These are phyloP conservation scores for Ascidia mentula DNA, from an alignment of 23 tunicate species.

Conservation along the genomic window DNA sequence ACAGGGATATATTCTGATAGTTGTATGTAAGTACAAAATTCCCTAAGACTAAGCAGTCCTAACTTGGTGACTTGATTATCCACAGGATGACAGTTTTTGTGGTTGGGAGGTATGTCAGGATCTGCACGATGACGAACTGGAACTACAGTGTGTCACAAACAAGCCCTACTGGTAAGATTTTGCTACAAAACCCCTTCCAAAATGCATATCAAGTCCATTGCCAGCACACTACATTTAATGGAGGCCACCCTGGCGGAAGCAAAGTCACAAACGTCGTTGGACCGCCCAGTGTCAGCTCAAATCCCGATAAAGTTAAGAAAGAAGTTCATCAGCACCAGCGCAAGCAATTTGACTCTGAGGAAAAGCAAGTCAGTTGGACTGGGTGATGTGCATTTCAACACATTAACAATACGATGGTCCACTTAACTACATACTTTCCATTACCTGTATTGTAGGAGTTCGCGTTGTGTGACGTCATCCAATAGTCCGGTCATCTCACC, in stretches of 20 bases:
- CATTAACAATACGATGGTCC: too few relatives aligned
- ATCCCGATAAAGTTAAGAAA: background rate
- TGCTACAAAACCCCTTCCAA: background rate
- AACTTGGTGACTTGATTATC: background rate
- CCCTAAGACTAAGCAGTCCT: background rate
- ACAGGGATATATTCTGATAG: too few relatives aligned
- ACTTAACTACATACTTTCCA: too few relatives aligned
- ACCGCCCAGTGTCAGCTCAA: slow-evolving; percentile 21
- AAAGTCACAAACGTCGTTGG: slow-evolving; percentile 3
- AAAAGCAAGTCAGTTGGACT: slow-evolving; percentile 20
- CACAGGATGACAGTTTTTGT: slow-evolving; percentile 31
- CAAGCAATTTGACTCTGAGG: slow-evolving; percentile 8
- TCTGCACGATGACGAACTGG: slow-evolving; percentile 69
- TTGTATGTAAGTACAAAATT: too few relatives aligned
- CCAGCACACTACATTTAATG: slow-evolving; percentile 22
- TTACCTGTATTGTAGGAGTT: slow-evolving; percentile 17
- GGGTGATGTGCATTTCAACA: background rate
- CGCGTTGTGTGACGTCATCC: slow-evolving; percentile 18
- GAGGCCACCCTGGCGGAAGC: slow-evolving; percentile 17
- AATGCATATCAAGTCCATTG: background rate
- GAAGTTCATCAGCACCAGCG: slow-evolving; percentile 6
- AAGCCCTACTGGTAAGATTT: slow-evolving; percentile 47
- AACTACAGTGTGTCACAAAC: slow-evolving; percentile 34
- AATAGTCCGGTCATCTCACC: slow-evolving; percentile 4
- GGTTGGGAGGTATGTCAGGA: slow-evolving; percentile 79